Percentiles rank a stretch among this genome's conserved stretches.
phyloP scores from a whole-genome alignment of 2,888 invertebrate genomes.

The Pachydiplax longipennis region DNA sequence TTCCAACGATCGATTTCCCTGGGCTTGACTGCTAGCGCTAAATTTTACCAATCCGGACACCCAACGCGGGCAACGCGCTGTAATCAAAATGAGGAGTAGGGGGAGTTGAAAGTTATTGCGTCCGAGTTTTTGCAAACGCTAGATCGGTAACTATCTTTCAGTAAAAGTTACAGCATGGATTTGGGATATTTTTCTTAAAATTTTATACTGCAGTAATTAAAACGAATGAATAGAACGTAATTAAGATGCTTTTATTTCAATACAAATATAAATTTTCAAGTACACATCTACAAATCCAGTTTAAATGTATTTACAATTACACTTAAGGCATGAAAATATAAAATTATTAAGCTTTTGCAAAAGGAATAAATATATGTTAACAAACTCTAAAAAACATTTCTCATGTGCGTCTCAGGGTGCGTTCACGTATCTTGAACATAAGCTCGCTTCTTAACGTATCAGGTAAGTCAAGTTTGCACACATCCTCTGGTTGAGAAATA shows the following conservation, averaged over 20 bases:
- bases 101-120: background rate
- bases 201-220: too few relatives aligned
- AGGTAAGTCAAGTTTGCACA: conserved; percentile 61
- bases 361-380: background rate
- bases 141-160: background rate
- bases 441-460: conserved; percentile 55
- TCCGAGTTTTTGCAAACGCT: background rate
- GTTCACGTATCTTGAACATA: conserved; percentile 1
- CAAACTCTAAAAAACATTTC: background rate
- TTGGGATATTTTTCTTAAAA: too few relatives aligned
- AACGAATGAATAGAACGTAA: too few relatives aligned
- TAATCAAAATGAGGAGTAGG: background rate
- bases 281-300: background rate
- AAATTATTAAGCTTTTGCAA: background rate
- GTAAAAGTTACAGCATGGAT: background rate
- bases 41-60: conserved; percentile 22
- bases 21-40: conserved; percentile 38
- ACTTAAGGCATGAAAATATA: background rate
- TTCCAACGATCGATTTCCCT: conserved; percentile 28
- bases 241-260: too few relatives aligned
- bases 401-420: background rate
- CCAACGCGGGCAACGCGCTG: background rate
- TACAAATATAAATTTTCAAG: background rate
- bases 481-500: conserved; percentile 57
- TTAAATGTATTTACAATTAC: background rate